These are phyloP conservation scores for Apodemia zela DNA, from an alignment of 2,888 invertebrate species.

Conservation along the genomic window DNA sequence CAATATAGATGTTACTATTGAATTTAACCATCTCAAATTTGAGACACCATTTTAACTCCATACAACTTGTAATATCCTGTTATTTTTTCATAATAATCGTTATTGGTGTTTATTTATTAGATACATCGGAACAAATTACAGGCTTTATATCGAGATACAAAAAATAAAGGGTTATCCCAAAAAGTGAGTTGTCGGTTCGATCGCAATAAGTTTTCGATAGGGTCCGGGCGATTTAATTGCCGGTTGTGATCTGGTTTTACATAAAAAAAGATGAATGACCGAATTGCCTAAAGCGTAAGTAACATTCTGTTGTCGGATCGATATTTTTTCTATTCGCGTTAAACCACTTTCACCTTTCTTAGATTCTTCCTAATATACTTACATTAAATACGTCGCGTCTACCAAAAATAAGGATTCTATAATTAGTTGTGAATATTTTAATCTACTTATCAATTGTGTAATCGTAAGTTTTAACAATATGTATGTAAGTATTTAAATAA, in stretches of 20 bases:
- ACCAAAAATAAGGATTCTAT: neutral
- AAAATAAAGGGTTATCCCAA: slow-evolving; percentile 78
- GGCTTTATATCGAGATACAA: slow-evolving; percentile 72
- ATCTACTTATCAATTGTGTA: too few relatives aligned
- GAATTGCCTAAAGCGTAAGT: slow-evolving; percentile 67
- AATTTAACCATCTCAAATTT: slow-evolving; percentile 44
- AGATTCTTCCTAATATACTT: slow-evolving; percentile 52
- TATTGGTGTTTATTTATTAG: slow-evolving; percentile 81
- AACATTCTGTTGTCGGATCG: slow-evolving; percentile 63
- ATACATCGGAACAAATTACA: slow-evolving; percentile 74
- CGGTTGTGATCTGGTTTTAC: slow-evolving; percentile 78
- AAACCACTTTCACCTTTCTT: slow-evolving; percentile 71
- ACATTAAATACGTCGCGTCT: slow-evolving; percentile 53
- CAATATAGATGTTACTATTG: slow-evolving; percentile 75
- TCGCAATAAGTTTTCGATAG: slow-evolving; percentile 80
- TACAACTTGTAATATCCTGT: slow-evolving; percentile 72
- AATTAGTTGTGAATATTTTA: neutral
- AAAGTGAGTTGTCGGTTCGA: slow-evolving; percentile 77
- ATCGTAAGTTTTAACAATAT: too few relatives aligned
- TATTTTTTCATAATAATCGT: slow-evolving; percentile 79
- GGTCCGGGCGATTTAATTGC: slow-evolving; percentile 78
- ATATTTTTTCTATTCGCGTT: slow-evolving; percentile 64
- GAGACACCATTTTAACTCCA: slow-evolving; percentile 65
- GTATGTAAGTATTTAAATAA: too few relatives aligned
- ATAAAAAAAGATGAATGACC: slow-evolving; percentile 79